Evolutionary conservation across 2,888 invertebrate genomes (phyloP), one percentile per base, ranked within the genome.

Genomic region (Phaedon cochleariae): DNA sequence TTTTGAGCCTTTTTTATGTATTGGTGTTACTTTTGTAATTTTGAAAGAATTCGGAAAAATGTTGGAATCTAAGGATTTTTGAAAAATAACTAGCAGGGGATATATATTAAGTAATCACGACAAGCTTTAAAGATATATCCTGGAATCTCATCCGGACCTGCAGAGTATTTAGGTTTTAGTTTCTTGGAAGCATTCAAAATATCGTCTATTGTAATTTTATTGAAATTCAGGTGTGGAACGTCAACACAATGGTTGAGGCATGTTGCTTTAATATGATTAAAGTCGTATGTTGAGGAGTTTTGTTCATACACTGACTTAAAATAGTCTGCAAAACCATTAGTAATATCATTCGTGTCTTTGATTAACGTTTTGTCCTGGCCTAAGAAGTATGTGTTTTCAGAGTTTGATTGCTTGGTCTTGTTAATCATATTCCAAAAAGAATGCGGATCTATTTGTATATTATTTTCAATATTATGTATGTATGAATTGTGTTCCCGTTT

Each of bases 1-100:
- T 57, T 57, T 57, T 20, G 18, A 21, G 20, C 22, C 37, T 45
- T 57, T 57, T 45, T 57, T 57, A 26, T 57, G 57, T 2, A 57
- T 57, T 45, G 57, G 57, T 15, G 45, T 57, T 3, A 57, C 22
- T 37, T 57, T 57, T 26, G 57, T 45, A 45, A 7, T 9, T 57
- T 57, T 57, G 22, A 57, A 57, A 18, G 37, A n/a, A 41, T 57
- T 41, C 45, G 57, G 26, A 21, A 57, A 57, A 0, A 45, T 41
- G 7, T 26, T 15, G 22, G 45, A 41, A 6, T 22, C 45, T n/a
- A 45, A 5, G 5, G 45, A 1, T 17, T 45, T 57, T 57, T 26
- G 26, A 26, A 26, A 26, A 26, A 26, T 26, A 26, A 26, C 26
- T 26, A 26, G 26, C 26, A 26, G 7, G 26, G 26, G 26, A 26